Evolutionary conservation across 2,797 vertebrate species (phyloP).

Genomic region (Mormyrus hasselquistii): DNA sequence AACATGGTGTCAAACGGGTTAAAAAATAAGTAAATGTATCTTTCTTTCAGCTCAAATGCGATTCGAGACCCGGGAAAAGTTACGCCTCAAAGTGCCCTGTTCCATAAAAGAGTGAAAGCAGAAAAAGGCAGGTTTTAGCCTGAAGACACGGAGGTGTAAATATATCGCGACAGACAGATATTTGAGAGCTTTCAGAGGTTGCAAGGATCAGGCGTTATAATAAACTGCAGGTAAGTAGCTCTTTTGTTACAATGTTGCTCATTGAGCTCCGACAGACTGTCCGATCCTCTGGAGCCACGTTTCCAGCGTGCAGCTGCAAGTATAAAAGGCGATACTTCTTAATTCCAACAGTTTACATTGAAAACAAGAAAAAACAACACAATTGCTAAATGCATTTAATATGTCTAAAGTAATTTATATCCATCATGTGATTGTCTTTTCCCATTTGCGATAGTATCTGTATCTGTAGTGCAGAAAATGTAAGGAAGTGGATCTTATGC

Average conservation of each 20-base stretch:
- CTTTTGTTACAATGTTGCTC: neutral
- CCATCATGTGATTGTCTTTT: neutral
- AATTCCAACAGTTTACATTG: neutral
- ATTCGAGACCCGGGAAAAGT: constrained; percentile 30
- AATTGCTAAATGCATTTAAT: neutral
- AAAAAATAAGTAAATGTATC: constrained; percentile 20
- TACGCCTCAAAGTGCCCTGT: constrained; percentile 16
- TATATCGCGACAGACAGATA: neutral
- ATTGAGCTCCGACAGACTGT: neutral
- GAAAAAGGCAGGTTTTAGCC: neutral
- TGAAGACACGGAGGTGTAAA: neutral
- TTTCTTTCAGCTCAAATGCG: constrained; percentile 16
- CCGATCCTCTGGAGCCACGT: constrained; percentile 4
- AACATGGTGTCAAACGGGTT: constrained; percentile 21
- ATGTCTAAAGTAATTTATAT: neutral
- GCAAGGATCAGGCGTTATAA: neutral
- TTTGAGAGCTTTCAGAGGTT: neutral
- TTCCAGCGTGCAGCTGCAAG: neutral
- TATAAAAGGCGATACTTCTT: neutral
- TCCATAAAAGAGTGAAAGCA: constrained; percentile 2
- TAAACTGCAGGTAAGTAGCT: neutral
- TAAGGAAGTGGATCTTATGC: constrained; percentile 7
- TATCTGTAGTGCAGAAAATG: neutral
- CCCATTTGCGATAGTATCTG: neutral
- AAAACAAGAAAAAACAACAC: neutral